phyloP scores from a whole-genome alignment of 2,797 vertebrate species.

The Neostethus bicornis region DNA sequence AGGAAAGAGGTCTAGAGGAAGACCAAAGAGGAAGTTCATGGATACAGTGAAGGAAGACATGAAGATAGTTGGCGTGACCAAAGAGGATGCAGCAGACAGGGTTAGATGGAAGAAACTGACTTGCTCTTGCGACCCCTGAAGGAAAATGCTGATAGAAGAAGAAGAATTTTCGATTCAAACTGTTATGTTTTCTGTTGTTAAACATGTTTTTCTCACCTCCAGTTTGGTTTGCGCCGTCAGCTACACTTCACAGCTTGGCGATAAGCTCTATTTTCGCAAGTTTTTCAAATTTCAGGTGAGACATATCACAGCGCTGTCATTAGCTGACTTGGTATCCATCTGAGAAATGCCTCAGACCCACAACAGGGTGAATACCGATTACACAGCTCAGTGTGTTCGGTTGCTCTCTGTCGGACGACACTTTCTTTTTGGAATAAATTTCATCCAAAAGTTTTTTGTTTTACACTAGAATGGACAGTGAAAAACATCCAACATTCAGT shows the following conservation, averaged over 20 bases:
- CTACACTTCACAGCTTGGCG: slow-evolving; percentile 93
- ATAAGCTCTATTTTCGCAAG: slow-evolving; percentile 99
- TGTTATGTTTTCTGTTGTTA: background rate
- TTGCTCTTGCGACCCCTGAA: too few species aligned
- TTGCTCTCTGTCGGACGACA: slow-evolving; percentile 1
- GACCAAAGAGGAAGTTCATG: too few species aligned
- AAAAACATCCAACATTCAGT: slow-evolving; percentile 70
- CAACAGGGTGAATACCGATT: slow-evolving; percentile 46
- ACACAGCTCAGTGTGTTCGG: slow-evolving; percentile 30
- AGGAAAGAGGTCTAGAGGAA: too few species aligned
- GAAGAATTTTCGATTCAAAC: background rate
- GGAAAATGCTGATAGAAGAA: too few species aligned
- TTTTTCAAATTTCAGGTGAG: slow-evolving; percentile 99
- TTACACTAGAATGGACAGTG: slow-evolving; percentile 50
- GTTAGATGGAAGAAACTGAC: too few species aligned
- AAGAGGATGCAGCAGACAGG: too few species aligned
- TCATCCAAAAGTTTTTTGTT: background rate
- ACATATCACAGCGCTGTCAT: slow-evolving; percentile 14
- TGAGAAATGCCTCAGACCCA: slow-evolving; percentile 70
- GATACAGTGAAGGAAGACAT: too few species aligned
- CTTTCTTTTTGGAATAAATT: slow-evolving; percentile 1
- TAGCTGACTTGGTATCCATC: slow-evolving; percentile 38
- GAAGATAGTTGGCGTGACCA: too few species aligned
- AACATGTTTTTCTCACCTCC: slow-evolving; percentile 33
- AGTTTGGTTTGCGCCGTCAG: slow-evolving; percentile 98